A percentile compares a stretch with the other conserved stretches of the same genome.
Evolutionary conservation across 2,113 vertebrate species (phyloP).

Genomic region (Strix aluco): DNA sequence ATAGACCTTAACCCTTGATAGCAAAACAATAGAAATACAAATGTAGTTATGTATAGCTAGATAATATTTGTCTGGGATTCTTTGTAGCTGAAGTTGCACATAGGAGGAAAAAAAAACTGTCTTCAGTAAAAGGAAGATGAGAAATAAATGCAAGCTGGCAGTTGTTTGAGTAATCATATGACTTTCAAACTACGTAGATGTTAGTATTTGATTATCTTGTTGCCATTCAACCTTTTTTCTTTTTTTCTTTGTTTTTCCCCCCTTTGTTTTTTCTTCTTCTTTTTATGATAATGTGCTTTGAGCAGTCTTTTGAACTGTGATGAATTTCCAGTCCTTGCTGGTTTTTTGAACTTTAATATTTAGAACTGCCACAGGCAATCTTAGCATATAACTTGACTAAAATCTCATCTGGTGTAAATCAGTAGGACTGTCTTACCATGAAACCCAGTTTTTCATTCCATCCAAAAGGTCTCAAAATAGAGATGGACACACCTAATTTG

Average conservation of each 20-base stretch:
- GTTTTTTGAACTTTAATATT: neutral
- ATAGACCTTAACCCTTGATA: slow-evolving; percentile 48
- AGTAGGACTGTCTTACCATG: neutral
- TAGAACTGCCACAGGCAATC: neutral
- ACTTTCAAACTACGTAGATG: neutral
- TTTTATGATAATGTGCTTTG: neutral
- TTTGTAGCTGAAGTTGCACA: slow-evolving; percentile 5
- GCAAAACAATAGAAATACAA: neutral
- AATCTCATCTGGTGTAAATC: neutral
- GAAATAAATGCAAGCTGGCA: slow-evolving; percentile 1
- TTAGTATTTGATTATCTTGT: neutral
- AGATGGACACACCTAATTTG: neutral
- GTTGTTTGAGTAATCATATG: neutral
- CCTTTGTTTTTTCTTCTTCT: neutral
- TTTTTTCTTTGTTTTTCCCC: neutral
- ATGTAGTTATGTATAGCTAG: neutral
- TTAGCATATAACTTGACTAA: neutral
- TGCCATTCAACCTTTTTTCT: neutral
- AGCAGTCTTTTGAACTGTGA: neutral
- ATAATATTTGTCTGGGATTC: slow-evolving; percentile 8
- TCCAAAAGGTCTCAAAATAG: neutral
- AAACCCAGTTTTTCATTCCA: neutral
- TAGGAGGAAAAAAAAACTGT: neutral
- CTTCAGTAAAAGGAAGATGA: neutral
- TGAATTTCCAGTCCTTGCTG: neutral